phyloP scores from a whole-genome alignment of 1,140 invertebrate genomes.

The Megalopta genalis region DNA sequence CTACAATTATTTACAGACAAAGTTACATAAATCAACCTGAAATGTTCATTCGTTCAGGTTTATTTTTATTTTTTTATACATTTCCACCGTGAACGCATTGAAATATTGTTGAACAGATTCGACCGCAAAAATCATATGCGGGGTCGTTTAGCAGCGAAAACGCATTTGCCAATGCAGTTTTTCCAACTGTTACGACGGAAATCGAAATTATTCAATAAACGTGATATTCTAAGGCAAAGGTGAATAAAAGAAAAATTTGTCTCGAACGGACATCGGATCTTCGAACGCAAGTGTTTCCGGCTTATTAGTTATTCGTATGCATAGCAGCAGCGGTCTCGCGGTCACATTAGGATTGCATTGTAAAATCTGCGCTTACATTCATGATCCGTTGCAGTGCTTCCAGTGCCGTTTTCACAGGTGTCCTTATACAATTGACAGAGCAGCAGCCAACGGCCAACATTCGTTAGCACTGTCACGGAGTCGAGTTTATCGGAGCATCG shows the following conservation, averaged over 20 bases:
- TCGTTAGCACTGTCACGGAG: background rate
- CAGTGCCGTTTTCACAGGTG: constrained; percentile 28
- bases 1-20: background rate
- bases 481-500: background rate
- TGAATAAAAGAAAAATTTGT: background rate
- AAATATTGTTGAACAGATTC: background rate
- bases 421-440: constrained; percentile 24
- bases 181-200: background rate
- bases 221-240: background rate
- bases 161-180: background rate
- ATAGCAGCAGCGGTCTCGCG: background rate
- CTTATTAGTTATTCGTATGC: background rate
- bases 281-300: background rate
- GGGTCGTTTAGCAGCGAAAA: too few species aligned
- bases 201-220: background rate
- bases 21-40: background rate
- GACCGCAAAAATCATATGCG: background rate
- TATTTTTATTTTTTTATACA: background rate
- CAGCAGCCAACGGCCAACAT: background rate
- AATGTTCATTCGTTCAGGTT: constrained; percentile 3
- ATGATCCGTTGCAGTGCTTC: constrained; percentile 49
- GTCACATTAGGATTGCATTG: background rate
- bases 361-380: constrained; percentile 56
- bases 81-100: background rate
- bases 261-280: background rate